Evolutionary conservation across 2,113 vertebrate species (phyloP).

Genomic region (Podarcis cretensis): DNA sequence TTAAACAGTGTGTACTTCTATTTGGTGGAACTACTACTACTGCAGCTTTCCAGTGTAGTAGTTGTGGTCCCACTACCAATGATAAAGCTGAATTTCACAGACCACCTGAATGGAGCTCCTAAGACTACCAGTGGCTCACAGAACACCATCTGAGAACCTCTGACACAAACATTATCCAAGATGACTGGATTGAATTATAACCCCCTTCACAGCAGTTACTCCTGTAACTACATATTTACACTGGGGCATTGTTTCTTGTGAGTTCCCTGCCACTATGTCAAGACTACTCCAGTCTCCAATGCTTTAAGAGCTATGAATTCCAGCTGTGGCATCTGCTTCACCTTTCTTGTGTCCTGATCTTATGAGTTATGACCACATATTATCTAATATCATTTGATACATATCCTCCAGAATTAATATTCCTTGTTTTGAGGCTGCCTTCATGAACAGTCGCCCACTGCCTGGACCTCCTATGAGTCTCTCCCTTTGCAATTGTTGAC

Average conservation of each 20-base stretch:
- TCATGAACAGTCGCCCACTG: too few relatives aligned
- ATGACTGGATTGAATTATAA: neutral
- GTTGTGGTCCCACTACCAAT: too few relatives aligned
- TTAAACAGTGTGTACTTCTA: neutral
- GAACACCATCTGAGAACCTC: neutral
- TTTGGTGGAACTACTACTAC: neutral
- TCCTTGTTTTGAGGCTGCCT: neutral
- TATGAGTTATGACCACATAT: neutral
- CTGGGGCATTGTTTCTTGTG: neutral
- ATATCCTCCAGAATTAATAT: neutral
- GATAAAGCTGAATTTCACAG: neutral
- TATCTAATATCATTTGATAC: neutral
- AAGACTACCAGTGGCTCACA: too few relatives aligned
- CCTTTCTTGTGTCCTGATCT: neutral
- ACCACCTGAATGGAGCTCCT: too few relatives aligned
- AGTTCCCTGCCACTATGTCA: neutral
- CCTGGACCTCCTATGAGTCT: neutral
- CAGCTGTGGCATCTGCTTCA: neutral
- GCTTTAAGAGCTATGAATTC: neutral
- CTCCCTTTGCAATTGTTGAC: neutral
- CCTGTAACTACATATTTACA: neutral
- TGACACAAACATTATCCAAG: neutral
- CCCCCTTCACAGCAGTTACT: neutral
- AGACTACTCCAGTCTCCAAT: neutral
- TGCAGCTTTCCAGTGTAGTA: too few relatives aligned